Base-by-base conservation (phyloP, 2,797 vertebrate species). In the Poeciliopsis turneri region DNA sequence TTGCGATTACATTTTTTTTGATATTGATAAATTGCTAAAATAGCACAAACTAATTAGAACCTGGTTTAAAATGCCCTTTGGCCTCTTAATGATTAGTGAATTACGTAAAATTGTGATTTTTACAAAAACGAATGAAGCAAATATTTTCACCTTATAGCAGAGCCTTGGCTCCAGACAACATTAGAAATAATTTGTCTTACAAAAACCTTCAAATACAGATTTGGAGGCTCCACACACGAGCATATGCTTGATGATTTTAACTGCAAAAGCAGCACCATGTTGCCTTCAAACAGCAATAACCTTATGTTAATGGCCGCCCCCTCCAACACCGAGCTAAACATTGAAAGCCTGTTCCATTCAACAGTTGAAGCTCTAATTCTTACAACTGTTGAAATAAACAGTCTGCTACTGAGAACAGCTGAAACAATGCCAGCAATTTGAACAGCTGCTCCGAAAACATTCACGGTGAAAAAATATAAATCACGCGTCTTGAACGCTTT, bases 221-320 rank as follows among this genome's bases (percentile, higher is more conserved):
- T 20, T 64, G 30, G 59, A 8, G 28, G 28, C 16, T 64, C 18
- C 15, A 23, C 20, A 51, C 49, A 23, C 0, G 20, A 51, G 49
- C 49, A 51, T 53, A 53, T 25, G 2, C 51, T 4, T 10, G 51
- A 53, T 20, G 59, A 41, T 47, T 61, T 36, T 13, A 82, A 69
- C 12, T 49, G 30, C 13, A 78, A 28, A 5, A 30, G 55, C 74
- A 64, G 47, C 77, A 79, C 43, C 45, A 75, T 33, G 75, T 76
- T 69, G 79, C 55, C 30, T 82, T 72, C 72, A 81, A 72, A 84
- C 13, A 66, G 76, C 76, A 75, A 13, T 13, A 28, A 70, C 28
- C 39, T 51, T 23, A 7, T 13, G 20, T 70, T 66, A 79, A 51
- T 64, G 55, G 72, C 49, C 0, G 10, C 72, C 33, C 2, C 4